Base-by-base conservation (phyloP, 2,888 invertebrate genomes). In the Lampropteryx suffumata region DNA sequence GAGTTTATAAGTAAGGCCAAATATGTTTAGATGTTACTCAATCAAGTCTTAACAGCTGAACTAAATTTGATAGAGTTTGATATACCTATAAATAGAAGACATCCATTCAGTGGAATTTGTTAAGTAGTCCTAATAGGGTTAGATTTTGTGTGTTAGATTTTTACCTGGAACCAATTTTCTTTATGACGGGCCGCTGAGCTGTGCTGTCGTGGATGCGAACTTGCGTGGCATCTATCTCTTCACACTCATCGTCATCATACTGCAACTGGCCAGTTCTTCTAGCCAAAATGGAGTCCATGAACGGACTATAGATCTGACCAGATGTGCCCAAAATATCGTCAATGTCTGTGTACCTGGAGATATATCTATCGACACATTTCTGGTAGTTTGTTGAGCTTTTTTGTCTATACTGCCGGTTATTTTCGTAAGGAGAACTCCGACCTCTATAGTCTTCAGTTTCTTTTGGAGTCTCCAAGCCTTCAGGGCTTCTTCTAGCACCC, bases 321-420 rank as follows among this genome's bases (percentile, higher is more conserved):
- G 86, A 85, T 40, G 85, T 88, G 36, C 97, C 97, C 54, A 98
- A 90, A 73, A 98, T 93, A 72, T 98, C 98, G 75, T 97, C 97
- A 64, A 98, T 97, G 80, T 97, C 96, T 32, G 94, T 94, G 79
- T 96, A 96, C 48, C 94, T 92, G 8, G 97, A 96, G 61, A 97
- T 96, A 77, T 96, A 98, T 87, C 90, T 73, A 64, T 82, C 75
- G 64, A 82, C 62, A 45, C 72, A 72, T 67, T 90, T 79, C 65
- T 79, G 80, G 56, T 78, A 82, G 35, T 69, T 75, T 7, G 63
- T 50, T 3, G 71, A 68, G 33, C 64, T 67, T 49, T 69, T 63
- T 40, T 79, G 68, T 35, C 73, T 71, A 50, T 72, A 82, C 43
- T 82, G 80, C 8, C 90, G 90, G 63, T 93, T 91, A 76, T 94